Percentiles rank a stretch among this genome's conserved stretches.
These are phyloP conservation scores for Drosophila colorata DNA, from an alignment of 2,888 invertebrate genomes.

Conservation along the genomic window DNA sequence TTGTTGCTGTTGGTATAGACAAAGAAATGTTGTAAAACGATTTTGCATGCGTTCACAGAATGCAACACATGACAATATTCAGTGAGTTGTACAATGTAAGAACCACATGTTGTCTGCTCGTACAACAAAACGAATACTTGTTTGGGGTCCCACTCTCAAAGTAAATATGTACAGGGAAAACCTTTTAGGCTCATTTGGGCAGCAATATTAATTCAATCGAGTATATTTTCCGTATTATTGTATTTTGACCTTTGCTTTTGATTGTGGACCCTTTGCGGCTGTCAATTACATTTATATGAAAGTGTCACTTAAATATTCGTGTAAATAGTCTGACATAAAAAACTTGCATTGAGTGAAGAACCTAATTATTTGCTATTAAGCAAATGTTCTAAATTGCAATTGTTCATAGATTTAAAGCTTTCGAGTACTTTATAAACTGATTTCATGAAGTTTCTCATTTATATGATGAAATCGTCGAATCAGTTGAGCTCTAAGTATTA, in stretches of 20 bases:
- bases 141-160: slow-evolving; percentile 1
- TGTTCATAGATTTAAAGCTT: neutral
- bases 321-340: neutral
- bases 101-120: slow-evolving; percentile 16
- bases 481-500: neutral
- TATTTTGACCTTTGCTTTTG: slow-evolving; percentile 34
- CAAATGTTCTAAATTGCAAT: neutral
- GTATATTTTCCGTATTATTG: neutral
- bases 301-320: slow-evolving; percentile 11
- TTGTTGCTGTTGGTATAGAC: slow-evolving; percentile 17
- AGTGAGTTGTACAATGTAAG: slow-evolving; percentile 13
- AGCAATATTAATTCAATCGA: slow-evolving; percentile 6
- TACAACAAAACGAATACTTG: neutral
- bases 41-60: slow-evolving; percentile 20
- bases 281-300: slow-evolving; percentile 30
- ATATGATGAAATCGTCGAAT: neutral
- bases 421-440: too few relatives aligned
- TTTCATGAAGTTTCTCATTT: neutral
- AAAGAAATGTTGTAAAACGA: slow-evolving; percentile 22
- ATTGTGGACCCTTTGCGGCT: slow-evolving; percentile 21
- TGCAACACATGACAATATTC: slow-evolving; percentile 34
- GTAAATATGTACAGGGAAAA: slow-evolving; percentile 3
- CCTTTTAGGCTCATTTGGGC: slow-evolving; percentile 34
- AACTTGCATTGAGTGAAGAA: too few relatives aligned
- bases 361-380: too few relatives aligned